Conservation (phyloP, 30 jellyfish, hydroid and myxozoan species). For the Euphysa ruthae region DNA sequence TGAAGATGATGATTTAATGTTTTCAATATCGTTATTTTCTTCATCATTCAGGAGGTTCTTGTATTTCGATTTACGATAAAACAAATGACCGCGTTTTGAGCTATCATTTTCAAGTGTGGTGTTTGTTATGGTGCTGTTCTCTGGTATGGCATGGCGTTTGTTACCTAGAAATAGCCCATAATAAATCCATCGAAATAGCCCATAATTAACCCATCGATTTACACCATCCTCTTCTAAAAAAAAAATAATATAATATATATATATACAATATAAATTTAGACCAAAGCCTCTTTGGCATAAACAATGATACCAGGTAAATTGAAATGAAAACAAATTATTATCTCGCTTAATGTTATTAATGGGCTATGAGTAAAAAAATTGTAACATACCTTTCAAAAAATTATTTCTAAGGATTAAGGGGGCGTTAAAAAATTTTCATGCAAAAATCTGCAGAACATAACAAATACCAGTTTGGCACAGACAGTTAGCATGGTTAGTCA, state of each 20-base stretch:
- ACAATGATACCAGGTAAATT: too few species aligned
- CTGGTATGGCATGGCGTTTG: slow-evolving; percentile 31
- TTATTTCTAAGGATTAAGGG: too few species aligned
- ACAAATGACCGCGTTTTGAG: slow-evolving; percentile 1
- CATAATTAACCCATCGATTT: slow-evolving; percentile 76
- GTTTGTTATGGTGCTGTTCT: not conserved
- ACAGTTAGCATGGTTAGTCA: too few species aligned
- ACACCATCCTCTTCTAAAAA: slow-evolving; percentile 45
- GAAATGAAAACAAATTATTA: too few species aligned
- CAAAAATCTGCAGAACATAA: too few species aligned
- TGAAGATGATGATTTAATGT: too few species aligned
- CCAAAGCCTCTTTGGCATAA: too few species aligned
- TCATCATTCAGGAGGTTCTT: not conserved
- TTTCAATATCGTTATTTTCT: not conserved
- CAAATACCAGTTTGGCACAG: too few species aligned
- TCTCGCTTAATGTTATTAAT: too few species aligned
- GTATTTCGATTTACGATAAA: not conserved
- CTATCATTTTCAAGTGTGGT: not conserved
- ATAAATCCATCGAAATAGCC: slow-evolving; percentile 69
- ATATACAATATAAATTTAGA: not conserved
- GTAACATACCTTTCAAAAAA: too few species aligned
- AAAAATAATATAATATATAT: not conserved
- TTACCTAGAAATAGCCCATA: slow-evolving; percentile 51
- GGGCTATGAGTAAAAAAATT: too few species aligned
- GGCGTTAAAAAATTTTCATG: too few species aligned